These are phyloP conservation scores for Lasiurus borealis DNA, from an alignment of 2,113 vertebrate genomes.

Conservation along the genomic window DNA sequence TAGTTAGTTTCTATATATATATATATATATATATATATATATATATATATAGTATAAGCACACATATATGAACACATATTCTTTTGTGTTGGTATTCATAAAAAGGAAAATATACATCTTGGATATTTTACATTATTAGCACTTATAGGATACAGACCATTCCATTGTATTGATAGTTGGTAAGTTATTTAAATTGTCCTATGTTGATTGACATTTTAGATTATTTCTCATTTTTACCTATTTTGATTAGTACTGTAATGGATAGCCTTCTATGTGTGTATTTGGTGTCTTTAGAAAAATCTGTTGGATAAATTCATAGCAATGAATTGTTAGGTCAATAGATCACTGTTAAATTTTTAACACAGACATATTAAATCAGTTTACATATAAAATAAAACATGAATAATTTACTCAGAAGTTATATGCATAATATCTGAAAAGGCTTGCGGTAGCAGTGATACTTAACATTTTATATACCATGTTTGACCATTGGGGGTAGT, in stretches of 20 bases:
- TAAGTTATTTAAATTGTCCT: neutral
- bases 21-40: neutral
- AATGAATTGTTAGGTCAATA: slow-evolving; percentile 21
- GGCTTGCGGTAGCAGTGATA: neutral
- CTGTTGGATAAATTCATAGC: neutral
- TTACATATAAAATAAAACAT: neutral
- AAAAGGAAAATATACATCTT: slow-evolving; percentile 3
- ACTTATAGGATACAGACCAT: slow-evolving; percentile 7
- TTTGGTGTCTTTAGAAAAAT: slow-evolving; percentile 35
- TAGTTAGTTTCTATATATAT: neutral
- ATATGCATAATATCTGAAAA: neutral
- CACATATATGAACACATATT: neutral
- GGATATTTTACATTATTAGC: neutral
- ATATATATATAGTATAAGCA: neutral
- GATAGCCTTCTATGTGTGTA: neutral
- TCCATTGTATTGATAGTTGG: neutral
- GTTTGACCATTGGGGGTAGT: neutral
- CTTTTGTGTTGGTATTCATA: neutral
- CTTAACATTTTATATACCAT: neutral
- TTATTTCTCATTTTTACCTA: slow-evolving; percentile 9
- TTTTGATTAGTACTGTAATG: neutral
- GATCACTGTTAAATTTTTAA: slow-evolving; percentile 13
- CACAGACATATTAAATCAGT: neutral
- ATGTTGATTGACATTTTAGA: neutral
- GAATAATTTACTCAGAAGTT: slow-evolving; percentile 5